These are phyloP conservation scores for Corella eumyota DNA, from an alignment of 23 tunicate genomes.

Conservation along the genomic window DNA sequence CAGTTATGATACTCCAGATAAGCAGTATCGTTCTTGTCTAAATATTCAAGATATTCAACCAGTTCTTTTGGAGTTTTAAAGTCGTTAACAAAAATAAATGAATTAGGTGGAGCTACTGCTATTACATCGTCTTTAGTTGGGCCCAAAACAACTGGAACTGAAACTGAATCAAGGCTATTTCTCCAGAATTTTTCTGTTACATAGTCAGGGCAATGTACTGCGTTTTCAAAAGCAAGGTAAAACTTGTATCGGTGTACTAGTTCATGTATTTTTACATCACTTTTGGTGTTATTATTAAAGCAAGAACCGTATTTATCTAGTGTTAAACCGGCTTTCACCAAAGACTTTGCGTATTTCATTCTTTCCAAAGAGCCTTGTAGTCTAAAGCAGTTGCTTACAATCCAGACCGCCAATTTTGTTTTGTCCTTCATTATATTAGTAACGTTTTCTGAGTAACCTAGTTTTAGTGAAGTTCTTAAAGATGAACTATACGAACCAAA, in stretches of 20 bases:
- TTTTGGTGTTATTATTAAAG: constrained; percentile 17
- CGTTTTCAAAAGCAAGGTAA: constrained; percentile 64
- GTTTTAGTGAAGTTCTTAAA: too few species aligned
- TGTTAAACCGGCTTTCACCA: constrained; percentile 33
- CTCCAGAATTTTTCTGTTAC: constrained; percentile 37
- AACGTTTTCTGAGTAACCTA: too few species aligned
- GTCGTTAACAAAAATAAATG: too few species aligned
- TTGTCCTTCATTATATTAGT: constrained; percentile 13
- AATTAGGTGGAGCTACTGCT: too few species aligned
- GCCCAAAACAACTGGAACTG: constrained; percentile 57
- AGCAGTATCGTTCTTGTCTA: constrained; percentile 36
- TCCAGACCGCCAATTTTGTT: constrained; percentile 33
- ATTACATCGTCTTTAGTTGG: constrained; percentile 14
- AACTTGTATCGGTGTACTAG: constrained; percentile 54
- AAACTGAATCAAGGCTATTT: constrained; percentile 5
- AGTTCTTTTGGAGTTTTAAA: constrained; percentile 13
- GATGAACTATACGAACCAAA: too few species aligned
- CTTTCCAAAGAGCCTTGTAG: constrained; percentile 35
- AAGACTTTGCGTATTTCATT: constrained; percentile 25
- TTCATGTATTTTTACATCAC: too few species aligned
- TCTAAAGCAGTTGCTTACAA: constrained; percentile 37
- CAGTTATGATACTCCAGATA: constrained; percentile 30
- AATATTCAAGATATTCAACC: constrained; percentile 16
- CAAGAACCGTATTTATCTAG: constrained; percentile 44
- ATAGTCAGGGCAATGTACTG: constrained; percentile 30